Conservation (phyloP, 2,888 invertebrate species). For the Heliconius cydno region DNA sequence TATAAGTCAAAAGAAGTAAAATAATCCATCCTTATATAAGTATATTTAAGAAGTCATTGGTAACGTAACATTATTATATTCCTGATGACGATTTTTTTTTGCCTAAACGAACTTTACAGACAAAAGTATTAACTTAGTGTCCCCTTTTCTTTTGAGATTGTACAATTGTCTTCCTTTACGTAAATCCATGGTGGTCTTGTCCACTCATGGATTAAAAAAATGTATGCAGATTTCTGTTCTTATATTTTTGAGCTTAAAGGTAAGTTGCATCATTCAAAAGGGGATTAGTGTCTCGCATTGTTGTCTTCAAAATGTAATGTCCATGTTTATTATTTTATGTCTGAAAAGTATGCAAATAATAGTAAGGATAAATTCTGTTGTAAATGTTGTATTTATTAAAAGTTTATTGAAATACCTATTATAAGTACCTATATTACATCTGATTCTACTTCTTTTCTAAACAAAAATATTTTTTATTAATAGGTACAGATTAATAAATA, state of each 20-base stretch:
- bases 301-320: not conserved
- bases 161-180: conserved; percentile 15
- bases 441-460: no score
- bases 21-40: no score
- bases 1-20: not conserved
- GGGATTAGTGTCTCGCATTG: not conserved
- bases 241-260: not conserved
- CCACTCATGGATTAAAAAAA: conserved; percentile 26
- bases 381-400: not conserved
- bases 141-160: conserved; percentile 15
- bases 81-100: not conserved
- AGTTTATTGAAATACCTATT: no score
- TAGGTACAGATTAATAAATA: no score
- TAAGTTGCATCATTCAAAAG: conserved; percentile 19
- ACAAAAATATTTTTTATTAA: no score
- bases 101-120: conserved; percentile 3
- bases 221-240: not conserved
- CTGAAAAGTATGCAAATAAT: not conserved
- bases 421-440: no score
- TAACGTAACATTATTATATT: not conserved
- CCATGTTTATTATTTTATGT: conserved; percentile 4
- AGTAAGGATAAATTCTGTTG: not conserved
- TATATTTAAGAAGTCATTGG: not conserved
- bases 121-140: conserved; percentile 27
- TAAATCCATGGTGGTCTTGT: conserved; percentile 20